phyloP scores from a whole-genome alignment of 2,113 vertebrate genomes.

The Sinosuthora webbiana region DNA sequence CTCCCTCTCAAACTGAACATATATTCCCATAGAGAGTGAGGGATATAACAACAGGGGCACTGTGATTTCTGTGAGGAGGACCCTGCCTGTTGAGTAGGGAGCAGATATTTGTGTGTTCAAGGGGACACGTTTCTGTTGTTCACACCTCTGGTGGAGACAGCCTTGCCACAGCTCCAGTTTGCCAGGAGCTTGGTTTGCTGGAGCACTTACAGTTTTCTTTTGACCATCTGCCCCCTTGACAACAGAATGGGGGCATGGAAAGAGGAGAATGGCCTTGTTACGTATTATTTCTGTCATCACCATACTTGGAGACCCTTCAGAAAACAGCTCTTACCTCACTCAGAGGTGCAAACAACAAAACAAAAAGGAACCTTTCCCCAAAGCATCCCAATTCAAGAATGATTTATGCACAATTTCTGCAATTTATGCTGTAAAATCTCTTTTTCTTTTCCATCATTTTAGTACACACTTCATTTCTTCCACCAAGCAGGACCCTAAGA shows the following conservation, averaged over 20 bases:
- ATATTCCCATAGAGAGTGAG: neutral
- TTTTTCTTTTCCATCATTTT: neutral
- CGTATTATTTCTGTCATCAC: neutral
- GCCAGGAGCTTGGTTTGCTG: conserved; percentile 8
- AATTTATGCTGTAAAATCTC: neutral
- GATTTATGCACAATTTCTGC: neutral
- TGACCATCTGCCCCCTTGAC: neutral
- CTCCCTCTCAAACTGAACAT: neutral
- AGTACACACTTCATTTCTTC: neutral
- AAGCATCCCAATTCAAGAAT: neutral
- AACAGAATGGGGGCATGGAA: neutral
- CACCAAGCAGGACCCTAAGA: neutral
- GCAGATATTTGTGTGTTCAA: conserved; percentile 68
- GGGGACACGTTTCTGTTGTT: conserved; percentile 62
- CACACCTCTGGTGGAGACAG: conserved; percentile 68
- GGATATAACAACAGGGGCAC: neutral
- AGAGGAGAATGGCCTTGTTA: neutral
- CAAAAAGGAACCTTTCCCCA: neutral
- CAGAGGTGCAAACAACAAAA: neutral
- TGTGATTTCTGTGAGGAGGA: conserved; percentile 14
- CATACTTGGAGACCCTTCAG: neutral
- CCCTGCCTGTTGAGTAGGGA: conserved; percentile 56
- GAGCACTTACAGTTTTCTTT: conserved; percentile 11
- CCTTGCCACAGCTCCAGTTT: conserved; percentile 51
- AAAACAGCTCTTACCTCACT: neutral